phyloP scores from a whole-genome alignment of 2,113 vertebrate genomes.

The Muntiacus reevesi region DNA sequence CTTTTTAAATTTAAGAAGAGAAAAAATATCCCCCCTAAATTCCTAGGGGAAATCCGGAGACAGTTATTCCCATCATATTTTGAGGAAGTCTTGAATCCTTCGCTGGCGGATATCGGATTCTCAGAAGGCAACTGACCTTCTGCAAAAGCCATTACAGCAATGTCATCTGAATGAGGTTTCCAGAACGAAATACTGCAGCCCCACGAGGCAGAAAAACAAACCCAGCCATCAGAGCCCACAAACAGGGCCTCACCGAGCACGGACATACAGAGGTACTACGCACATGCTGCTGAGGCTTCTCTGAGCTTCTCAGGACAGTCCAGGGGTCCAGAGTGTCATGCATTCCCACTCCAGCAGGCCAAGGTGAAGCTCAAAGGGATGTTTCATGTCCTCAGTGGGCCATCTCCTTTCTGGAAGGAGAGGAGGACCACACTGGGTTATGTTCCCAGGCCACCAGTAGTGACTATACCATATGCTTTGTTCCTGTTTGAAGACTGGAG shows the following conservation, averaged over 20 bases:
- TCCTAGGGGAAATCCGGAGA: conserved; percentile 76
- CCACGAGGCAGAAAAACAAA: not conserved
- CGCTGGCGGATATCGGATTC: conserved; percentile 68
- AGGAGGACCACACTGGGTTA: not conserved
- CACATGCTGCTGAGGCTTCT: not conserved
- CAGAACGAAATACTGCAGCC: not conserved
- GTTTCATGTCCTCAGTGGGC: not conserved
- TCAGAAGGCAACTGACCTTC: conserved; percentile 76
- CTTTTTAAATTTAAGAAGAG: conserved; percentile 63
- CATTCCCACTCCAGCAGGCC: not conserved
- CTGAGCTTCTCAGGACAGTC: fast-evolving
- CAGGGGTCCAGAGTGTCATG: fast-evolving
- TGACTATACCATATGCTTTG: not conserved
- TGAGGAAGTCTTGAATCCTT: conserved; percentile 70
- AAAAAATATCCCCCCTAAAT: conserved; percentile 54
- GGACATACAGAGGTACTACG: fast-evolving
- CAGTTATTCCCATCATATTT: conserved; percentile 75
- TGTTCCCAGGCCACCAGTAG: not conserved
- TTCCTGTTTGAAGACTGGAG: not conserved
- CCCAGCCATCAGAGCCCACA: not conserved
- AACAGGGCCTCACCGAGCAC: not conserved
- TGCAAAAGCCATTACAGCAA: conserved; percentile 71
- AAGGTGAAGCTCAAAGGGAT: not conserved
- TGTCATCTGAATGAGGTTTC: not conserved
- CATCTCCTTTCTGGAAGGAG: not conserved